Percentiles rank a stretch among this genome's conserved stretches.
Conservation (phyloP, 2,797 vertebrate species). For the Phyllotis vaccarum region DNA sequence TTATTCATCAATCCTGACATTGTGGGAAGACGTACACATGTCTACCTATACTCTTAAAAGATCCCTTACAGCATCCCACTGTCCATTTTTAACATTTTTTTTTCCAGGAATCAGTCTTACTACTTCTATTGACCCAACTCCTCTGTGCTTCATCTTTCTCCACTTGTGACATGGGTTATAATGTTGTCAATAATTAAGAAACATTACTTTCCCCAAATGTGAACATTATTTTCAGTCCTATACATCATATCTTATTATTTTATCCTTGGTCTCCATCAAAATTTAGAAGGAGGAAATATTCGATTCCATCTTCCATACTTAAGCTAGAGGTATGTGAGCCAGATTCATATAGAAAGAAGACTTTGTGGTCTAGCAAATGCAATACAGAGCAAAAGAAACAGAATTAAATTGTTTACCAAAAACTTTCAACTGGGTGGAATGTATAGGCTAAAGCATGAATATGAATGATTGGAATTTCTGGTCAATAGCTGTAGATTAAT, state of each 20-base stretch:
- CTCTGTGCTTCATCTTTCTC: neutral
- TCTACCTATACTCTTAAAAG: neutral
- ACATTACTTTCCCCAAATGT: neutral
- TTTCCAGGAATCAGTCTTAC: neutral
- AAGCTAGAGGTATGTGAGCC: neutral
- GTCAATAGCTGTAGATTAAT: neutral
- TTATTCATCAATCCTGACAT: neutral
- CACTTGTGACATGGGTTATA: neutral
- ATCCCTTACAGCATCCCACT: too few relatives aligned
- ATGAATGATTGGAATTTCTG: neutral
- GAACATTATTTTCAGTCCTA: neutral
- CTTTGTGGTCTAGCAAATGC: neutral
- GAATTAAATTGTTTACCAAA: neutral
- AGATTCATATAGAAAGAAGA: neutral
- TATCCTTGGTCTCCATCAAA: neutral
- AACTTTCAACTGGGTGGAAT: neutral
- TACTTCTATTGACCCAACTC: fast-evolving
- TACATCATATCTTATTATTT: neutral
- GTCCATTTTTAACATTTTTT: neutral
- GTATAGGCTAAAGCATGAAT: fast-evolving
- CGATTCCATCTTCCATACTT: neutral
- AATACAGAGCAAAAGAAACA: neutral
- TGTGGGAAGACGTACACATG: neutral
- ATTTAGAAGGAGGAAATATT: neutral
- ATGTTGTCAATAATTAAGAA: neutral